Percentiles rank a stretch among this genome's conserved stretches.
Evolutionary conservation across 2,113 vertebrate species (phyloP).

Genomic region (Dolichotis patagonum): DNA sequence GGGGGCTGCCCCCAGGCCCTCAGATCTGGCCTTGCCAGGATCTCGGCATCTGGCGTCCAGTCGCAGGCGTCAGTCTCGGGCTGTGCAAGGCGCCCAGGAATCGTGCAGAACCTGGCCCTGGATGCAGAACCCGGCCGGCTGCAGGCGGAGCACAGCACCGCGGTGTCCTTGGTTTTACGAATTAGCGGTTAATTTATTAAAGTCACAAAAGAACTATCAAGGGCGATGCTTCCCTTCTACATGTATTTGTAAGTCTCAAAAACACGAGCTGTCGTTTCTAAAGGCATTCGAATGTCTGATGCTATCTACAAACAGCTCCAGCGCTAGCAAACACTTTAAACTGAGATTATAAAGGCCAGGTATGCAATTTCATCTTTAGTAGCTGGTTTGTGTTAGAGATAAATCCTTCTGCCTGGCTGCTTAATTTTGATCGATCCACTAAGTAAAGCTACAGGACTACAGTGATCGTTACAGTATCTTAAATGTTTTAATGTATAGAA

Average conservation of each 20-base stretch:
- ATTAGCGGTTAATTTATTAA: not conserved
- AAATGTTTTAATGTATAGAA: conserved; percentile 39
- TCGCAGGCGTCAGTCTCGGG: not conserved
- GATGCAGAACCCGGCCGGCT: too few species aligned
- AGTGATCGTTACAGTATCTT: conserved; percentile 49
- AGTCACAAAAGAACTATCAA: not conserved
- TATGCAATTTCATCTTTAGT: conserved; percentile 45
- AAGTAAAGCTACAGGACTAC: conserved; percentile 55
- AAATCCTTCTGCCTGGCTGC: not conserved
- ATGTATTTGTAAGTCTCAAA: not conserved
- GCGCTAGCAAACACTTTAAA: not conserved
- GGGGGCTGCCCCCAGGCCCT: too few species aligned
- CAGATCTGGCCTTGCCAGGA: not conserved
- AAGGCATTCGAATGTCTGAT: not conserved
- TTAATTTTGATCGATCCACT: conserved; percentile 62
- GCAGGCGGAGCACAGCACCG: not conserved
- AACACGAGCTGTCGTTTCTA: not conserved
- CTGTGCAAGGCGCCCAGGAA: not conserved
- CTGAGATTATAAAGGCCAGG: not conserved
- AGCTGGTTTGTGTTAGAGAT: conserved; percentile 54
- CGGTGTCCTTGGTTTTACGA: not conserved
- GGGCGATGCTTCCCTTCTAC: not conserved
- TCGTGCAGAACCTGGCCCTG: not conserved
- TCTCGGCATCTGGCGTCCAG: not conserved
- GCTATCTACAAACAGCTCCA: conserved; percentile 49